Conservation (phyloP, 2,797 vertebrate genomes). For the Benthosema pterotum region DNA sequence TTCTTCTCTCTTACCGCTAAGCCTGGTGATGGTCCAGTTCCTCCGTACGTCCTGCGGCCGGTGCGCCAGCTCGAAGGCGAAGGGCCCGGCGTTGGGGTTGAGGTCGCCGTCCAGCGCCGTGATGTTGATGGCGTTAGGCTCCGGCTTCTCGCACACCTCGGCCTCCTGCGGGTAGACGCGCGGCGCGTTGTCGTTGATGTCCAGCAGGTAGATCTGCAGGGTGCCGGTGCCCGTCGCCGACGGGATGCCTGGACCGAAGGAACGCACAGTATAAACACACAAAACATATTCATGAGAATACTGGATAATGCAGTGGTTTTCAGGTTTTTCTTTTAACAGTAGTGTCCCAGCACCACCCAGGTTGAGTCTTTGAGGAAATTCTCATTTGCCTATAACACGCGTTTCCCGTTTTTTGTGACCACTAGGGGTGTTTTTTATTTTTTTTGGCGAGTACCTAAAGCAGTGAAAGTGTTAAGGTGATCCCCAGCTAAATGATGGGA, state of each 20-base stretch:
- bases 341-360: too few relatives aligned
- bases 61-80: constrained; percentile 91
- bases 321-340: too few relatives aligned
- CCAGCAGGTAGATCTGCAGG: constrained; percentile 90
- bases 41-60: constrained; percentile 85
- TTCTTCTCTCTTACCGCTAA: constrained; percentile 83
- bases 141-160: constrained; percentile 91
- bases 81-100: constrained; percentile 93
- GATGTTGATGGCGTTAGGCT: constrained; percentile 96
- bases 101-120: constrained; percentile 94
- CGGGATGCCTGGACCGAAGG: constrained; percentile 80
- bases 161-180: constrained; percentile 91
- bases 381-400: too few relatives aligned
- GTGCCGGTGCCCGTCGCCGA: constrained; percentile 95
- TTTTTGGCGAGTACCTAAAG: too few relatives aligned
- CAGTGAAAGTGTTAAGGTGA: too few relatives aligned
- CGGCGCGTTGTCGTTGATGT: constrained; percentile 97
- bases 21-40: constrained; percentile 95
- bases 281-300: constrained; percentile 42
- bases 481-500: too few relatives aligned
- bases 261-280: constrained; percentile 26
- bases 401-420: too few relatives aligned
- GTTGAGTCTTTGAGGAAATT: too few relatives aligned
- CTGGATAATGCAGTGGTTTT: constrained; percentile 43
- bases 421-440: too few relatives aligned